These are phyloP conservation scores for Falcunculus frontatus DNA, from an alignment of 2,113 vertebrate species.

Conservation along the genomic window DNA sequence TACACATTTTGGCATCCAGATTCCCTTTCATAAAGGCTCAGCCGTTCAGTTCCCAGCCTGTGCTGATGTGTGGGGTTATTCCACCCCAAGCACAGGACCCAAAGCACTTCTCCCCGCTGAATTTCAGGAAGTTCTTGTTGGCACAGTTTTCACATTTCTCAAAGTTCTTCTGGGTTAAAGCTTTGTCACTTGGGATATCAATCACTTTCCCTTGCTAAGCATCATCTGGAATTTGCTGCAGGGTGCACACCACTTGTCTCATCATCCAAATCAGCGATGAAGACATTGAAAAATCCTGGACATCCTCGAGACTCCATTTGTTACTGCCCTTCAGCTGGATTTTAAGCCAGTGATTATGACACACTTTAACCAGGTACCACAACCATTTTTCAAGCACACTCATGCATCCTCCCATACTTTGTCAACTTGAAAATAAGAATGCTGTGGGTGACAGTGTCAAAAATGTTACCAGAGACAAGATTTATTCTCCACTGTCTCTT, in stretches of 20 bases:
- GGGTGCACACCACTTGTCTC: neutral
- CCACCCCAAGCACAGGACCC: neutral
- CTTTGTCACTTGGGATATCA: neutral
- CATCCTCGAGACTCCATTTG: fast-evolving
- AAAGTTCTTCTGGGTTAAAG: neutral
- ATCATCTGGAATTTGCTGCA: neutral
- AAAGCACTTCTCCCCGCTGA: neutral
- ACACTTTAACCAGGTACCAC: neutral
- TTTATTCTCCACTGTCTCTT: neutral
- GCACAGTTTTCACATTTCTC: neutral
- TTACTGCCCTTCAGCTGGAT: neutral
- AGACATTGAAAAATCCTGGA: neutral
- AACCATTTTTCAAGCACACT: neutral
- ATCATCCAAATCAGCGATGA: neutral
- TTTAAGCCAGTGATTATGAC: neutral
- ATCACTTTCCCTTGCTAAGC: neutral
- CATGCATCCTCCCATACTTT: neutral
- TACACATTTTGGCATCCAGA: neutral
- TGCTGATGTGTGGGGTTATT: neutral
- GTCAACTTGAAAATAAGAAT: neutral
- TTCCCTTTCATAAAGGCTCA: neutral
- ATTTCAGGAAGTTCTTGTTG: neutral
- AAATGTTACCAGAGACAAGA: neutral
- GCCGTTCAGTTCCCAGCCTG: neutral
- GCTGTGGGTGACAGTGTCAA: neutral